Percentiles rank a stretch among this genome's conserved stretches.
Evolutionary conservation across 2,888 invertebrate genomes (phyloP).

Genomic region (Ariolimax columbianus): DNA sequence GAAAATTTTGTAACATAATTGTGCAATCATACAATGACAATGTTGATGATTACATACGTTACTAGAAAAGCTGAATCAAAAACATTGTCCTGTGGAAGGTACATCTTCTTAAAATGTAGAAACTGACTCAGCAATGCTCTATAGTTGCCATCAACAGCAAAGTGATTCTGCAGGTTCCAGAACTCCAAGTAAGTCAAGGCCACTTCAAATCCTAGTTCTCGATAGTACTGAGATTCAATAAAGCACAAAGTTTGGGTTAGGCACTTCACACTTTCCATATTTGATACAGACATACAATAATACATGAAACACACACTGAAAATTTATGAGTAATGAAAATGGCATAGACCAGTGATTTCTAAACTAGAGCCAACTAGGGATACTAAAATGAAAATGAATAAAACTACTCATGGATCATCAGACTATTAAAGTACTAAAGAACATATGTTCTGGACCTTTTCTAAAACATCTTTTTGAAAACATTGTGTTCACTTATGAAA

Average conservation of each 20-base stretch:
- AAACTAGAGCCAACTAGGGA: too few species aligned
- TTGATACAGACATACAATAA: neutral
- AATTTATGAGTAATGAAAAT: too few species aligned
- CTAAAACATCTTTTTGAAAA: neutral
- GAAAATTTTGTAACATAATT: neutral
- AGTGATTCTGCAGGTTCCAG: conserved; percentile 94
- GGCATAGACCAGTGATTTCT: too few species aligned
- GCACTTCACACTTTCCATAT: neutral
- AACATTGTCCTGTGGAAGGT: conserved; percentile 88
- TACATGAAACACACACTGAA: neutral
- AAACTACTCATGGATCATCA: too few species aligned
- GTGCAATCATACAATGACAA: neutral
- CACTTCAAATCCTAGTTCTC: conserved; percentile 94
- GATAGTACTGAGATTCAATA: conserved; percentile 87
- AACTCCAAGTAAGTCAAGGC: conserved; percentile 97
- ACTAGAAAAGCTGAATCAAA: conserved; percentile 95
- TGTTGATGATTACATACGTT: conserved; percentile 84
- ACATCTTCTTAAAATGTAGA: conserved; percentile 92
- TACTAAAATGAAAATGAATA: too few species aligned
- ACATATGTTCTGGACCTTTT: too few species aligned
- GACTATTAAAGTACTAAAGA: too few species aligned
- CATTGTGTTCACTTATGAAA: neutral
- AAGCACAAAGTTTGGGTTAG: neutral
- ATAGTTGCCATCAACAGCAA: conserved; percentile 90
- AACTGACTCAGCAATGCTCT: conserved; percentile 92